Percentiles rank a stretch among this genome's conserved stretches.
These are phyloP conservation scores for Anastrepha obliqua DNA, from an alignment of 1,140 invertebrate genomes.

Conservation along the genomic window DNA sequence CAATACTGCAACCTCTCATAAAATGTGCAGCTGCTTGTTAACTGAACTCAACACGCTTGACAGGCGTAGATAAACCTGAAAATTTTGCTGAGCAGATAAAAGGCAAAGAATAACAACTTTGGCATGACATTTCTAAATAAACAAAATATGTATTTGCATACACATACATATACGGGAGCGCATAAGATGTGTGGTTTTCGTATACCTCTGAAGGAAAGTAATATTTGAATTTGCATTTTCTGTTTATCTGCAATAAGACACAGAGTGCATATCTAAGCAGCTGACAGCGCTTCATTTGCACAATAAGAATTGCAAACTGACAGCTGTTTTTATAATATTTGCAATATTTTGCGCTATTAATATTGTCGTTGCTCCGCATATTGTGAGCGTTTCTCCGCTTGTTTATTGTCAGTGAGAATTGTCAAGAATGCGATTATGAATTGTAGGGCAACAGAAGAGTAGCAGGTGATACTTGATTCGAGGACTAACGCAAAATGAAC, in stretches of 20 bases:
- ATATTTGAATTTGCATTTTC: conserved; percentile 30
- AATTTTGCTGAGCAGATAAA: conserved; percentile 40
- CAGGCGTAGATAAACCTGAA: conserved; percentile 5
- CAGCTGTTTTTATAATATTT: conserved; percentile 10
- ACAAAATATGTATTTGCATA: conserved; percentile 8
- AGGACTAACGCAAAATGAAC: too few species aligned
- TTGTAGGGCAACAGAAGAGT: too few species aligned
- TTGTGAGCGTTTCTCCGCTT: too few species aligned
- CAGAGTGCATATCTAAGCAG: neutral
- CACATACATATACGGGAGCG: neutral
- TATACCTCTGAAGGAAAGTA: neutral
- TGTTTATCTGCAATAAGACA: neutral
- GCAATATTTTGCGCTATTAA: neutral
- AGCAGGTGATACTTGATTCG: too few species aligned
- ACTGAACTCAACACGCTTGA: conserved; percentile 8
- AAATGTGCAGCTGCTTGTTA: conserved; percentile 10
- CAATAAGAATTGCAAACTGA: conserved; percentile 22
- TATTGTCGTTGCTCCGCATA: too few species aligned
- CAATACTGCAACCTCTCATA: neutral
- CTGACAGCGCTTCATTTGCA: conserved; percentile 33
- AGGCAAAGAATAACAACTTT: conserved; percentile 7
- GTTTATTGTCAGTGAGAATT: too few species aligned
- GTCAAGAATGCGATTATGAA: too few species aligned
- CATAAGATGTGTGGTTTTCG: neutral
- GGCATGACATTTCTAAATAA: neutral